These are phyloP conservation scores for Dasyurus viverrinus DNA, from an alignment of 2,113 vertebrate species.

Conservation along the genomic window DNA sequence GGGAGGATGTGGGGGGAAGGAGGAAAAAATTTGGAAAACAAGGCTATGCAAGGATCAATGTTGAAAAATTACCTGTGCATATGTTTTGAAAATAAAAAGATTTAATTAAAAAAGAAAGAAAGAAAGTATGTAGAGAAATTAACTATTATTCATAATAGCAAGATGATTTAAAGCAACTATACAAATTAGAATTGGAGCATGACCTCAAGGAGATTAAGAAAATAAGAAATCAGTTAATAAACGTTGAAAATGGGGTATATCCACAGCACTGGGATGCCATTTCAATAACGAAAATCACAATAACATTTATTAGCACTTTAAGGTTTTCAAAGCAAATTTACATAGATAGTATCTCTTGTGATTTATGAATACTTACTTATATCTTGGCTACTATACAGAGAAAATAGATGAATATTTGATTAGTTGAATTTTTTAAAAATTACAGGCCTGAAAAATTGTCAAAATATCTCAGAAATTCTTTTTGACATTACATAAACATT, in stretches of 20 bases:
- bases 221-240: neutral
- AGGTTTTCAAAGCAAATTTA: neutral
- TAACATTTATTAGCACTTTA: neutral
- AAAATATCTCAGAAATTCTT: neutral
- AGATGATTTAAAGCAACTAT: neutral
- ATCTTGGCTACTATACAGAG: neutral
- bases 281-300: neutral
- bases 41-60: no score
- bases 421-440: neutral
- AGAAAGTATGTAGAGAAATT: neutral
- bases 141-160: neutral
- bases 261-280: neutral
- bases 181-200: neutral
- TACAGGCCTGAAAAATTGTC: neutral
- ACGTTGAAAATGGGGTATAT: neutral
- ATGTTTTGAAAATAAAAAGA: no score
- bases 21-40: no score
- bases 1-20: no score
- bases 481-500: neutral
- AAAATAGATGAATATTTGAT: neutral
- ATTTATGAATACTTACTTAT: neutral
- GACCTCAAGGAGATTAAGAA: neutral
- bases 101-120: no score
- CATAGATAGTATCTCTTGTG: neutral
- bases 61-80: no score